phyloP scores from a whole-genome alignment of 1,140 invertebrate species.

The Dinoponera quadriceps region DNA sequence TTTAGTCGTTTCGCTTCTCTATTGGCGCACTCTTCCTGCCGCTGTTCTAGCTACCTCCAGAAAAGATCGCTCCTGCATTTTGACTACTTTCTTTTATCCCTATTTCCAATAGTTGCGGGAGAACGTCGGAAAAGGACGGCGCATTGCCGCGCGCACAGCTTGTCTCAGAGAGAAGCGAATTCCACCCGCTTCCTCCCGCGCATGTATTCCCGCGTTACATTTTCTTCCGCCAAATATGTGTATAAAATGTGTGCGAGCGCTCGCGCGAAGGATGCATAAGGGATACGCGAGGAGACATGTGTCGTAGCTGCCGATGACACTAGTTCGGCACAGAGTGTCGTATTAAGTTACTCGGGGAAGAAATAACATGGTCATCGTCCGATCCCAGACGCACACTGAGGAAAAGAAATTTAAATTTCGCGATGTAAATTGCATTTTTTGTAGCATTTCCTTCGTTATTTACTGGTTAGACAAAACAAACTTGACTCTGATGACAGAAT shows the following conservation, averaged over 20 bases:
- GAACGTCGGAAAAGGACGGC: conserved; percentile 44
- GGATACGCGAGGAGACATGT: conserved; percentile 52
- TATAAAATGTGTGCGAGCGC: conserved; percentile 13
- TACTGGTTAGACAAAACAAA: too few species aligned
- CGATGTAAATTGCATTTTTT: too few species aligned
- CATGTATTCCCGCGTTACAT: conserved; percentile 26
- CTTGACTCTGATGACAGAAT: too few species aligned
- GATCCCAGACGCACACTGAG: neutral
- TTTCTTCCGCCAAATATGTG: conserved; percentile 45
- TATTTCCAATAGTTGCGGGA: conserved; percentile 48
- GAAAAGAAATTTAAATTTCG: too few species aligned
- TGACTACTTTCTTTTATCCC: conserved; percentile 59
- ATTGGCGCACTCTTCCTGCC: conserved; percentile 16
- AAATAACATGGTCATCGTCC: neutral
- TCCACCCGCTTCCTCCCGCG: neutral
- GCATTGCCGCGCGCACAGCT: conserved; percentile 46
- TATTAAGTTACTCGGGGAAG: conserved; percentile 57
- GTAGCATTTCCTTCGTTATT: too few species aligned
- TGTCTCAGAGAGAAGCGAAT: conserved; percentile 28
- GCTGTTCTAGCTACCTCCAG: neutral
- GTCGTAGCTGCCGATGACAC: conserved; percentile 22
- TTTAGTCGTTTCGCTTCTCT: neutral
- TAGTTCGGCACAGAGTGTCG: neutral
- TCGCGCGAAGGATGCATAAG: conserved; percentile 60
- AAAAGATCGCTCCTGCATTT: conserved; percentile 47